phyloP scores from a whole-genome alignment of 2,113 vertebrate species.

The Carollia perspicillata region DNA sequence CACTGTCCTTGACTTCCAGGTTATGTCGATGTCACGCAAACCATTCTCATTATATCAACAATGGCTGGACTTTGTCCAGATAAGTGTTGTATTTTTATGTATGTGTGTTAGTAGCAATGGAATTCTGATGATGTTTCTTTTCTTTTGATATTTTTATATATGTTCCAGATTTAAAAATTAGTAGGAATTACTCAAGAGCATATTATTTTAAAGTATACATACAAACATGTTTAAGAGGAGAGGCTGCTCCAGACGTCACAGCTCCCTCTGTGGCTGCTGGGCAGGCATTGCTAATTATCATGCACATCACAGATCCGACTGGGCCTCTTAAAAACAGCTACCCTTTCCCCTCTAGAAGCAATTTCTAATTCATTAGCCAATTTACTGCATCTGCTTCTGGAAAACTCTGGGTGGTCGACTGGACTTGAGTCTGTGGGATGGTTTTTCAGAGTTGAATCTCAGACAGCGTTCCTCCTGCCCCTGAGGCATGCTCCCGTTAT shows the following conservation, averaged over 20 bases:
- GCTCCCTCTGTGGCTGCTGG: background rate
- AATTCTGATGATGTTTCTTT: background rate
- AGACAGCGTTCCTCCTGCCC: background rate
- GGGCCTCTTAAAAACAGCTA: background rate
- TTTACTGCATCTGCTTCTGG: background rate
- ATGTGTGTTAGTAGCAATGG: background rate
- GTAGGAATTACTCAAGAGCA: background rate
- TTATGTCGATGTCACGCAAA: no score
- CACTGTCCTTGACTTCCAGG: no score
- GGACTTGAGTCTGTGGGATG: background rate
- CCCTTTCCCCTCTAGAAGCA: background rate
- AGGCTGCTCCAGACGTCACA: background rate
- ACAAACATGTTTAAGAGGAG: background rate
- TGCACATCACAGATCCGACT: background rate
- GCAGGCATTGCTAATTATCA: background rate
- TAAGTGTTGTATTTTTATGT: background rate
- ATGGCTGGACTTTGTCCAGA: no score
- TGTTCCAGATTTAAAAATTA: conserved; percentile 2
- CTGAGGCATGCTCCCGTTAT: background rate
- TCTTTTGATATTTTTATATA: background rate
- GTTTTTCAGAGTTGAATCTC: conserved; percentile 6
- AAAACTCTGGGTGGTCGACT: background rate
- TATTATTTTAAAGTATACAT: background rate
- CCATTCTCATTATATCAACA: no score
- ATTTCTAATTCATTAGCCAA: background rate